Conservation (phyloP, 2,888 invertebrate genomes). For the Pyrocoelia pectoralis region DNA sequence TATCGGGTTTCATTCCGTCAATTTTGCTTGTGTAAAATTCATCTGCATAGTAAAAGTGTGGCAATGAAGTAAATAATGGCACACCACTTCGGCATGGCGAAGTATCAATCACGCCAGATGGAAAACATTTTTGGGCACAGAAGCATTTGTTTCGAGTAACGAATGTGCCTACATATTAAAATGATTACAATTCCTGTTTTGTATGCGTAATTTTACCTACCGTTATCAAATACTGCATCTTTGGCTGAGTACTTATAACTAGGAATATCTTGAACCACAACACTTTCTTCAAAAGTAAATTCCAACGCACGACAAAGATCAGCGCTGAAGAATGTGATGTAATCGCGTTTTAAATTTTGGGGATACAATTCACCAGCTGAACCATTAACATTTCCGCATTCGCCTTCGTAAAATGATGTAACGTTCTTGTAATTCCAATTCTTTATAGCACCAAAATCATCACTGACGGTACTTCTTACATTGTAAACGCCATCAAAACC, state of each 20-base stretch:
- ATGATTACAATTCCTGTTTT: conserved; percentile 39
- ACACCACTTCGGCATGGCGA: conserved; percentile 81
- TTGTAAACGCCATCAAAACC: conserved; percentile 78
- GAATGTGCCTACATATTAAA: conserved; percentile 62
- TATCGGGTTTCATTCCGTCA: conserved; percentile 73
- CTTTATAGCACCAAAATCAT: conserved; percentile 74
- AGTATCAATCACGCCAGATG: conserved; percentile 79
- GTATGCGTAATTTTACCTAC: conserved; percentile 51
- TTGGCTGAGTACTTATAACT: conserved; percentile 74
- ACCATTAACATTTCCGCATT: conserved; percentile 71
- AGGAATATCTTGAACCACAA: conserved; percentile 65
- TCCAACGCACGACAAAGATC: conserved; percentile 78
- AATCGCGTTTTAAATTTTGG: conserved; percentile 67
- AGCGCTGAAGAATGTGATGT: conserved; percentile 72
- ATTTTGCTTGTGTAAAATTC: conserved; percentile 69
- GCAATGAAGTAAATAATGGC: conserved; percentile 84
- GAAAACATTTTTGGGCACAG: conserved; percentile 77
- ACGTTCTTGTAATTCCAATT: conserved; percentile 75
- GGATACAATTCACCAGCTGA: conserved; percentile 85
- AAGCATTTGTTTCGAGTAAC: conserved; percentile 73
- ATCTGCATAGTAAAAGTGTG: conserved; percentile 84
- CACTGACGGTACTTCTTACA: conserved; percentile 74
- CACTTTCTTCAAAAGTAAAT: conserved; percentile 68
- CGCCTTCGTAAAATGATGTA: conserved; percentile 62
- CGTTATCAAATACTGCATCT: conserved; percentile 72